Conservation (phyloP, 2,113 vertebrate genomes). For the Mixornis gularis region DNA sequence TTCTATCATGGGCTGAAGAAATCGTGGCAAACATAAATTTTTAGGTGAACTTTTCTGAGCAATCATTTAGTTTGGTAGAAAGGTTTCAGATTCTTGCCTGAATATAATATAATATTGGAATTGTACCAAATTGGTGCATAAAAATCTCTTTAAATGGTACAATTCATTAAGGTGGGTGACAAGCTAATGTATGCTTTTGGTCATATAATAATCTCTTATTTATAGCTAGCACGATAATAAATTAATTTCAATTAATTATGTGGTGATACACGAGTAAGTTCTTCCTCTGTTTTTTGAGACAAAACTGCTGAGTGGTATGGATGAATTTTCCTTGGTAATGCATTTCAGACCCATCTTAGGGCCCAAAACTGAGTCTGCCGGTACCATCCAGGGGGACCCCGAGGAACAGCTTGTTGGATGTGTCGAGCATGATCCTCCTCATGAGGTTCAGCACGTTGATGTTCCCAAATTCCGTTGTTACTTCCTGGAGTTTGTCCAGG, state of each 20-base stretch:
- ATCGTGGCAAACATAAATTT: background rate
- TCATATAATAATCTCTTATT: background rate
- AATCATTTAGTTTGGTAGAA: background rate
- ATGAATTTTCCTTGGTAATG: background rate
- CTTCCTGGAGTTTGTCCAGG: constrained; percentile 70
- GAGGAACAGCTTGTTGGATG: constrained; percentile 88
- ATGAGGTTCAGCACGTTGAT: constrained; percentile 82
- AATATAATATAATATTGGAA: background rate
- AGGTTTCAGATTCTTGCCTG: background rate
- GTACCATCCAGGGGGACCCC: constrained; percentile 85
- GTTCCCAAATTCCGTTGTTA: constrained; percentile 55
- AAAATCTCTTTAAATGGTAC: background rate
- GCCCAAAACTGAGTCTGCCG: background rate
- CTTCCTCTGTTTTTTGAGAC: background rate
- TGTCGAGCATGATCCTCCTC: constrained; percentile 85
- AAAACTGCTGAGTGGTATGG: background rate
- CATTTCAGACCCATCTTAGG: background rate
- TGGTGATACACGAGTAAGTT: background rate
- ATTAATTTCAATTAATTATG: background rate
- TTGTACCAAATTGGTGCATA: background rate
- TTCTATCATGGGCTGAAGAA: background rate
- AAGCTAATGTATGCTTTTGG: background rate
- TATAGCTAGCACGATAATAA: background rate
- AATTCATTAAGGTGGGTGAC: background rate
- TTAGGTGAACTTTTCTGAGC: background rate